Percentiles rank a stretch among this genome's conserved stretches.
Evolutionary conservation across 2,888 invertebrate species (phyloP).

Genomic region (Monochamus alternatus): DNA sequence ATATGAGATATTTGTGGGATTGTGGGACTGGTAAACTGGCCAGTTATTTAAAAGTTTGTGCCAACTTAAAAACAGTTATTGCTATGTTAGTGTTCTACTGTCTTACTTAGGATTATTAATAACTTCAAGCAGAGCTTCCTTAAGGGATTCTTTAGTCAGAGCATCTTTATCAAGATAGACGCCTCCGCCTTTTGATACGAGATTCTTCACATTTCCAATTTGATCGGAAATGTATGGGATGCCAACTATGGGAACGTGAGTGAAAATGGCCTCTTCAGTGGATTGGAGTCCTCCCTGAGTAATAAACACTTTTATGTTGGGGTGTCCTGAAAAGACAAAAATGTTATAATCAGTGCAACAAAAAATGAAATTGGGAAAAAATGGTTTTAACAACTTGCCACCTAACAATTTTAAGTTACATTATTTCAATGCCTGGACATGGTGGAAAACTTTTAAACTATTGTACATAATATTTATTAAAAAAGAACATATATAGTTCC

Average conservation of each 20-base stretch:
- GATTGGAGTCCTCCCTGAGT: constrained; percentile 71
- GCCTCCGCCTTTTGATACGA: constrained; percentile 63
- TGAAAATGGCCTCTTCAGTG: constrained; percentile 68
- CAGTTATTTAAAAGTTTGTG: too few relatives aligned
- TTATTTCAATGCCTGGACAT: too few relatives aligned
- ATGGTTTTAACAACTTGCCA: too few relatives aligned
- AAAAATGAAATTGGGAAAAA: too few relatives aligned
- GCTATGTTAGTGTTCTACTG: not conserved
- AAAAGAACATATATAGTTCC: too few relatives aligned
- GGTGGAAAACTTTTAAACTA: too few relatives aligned
- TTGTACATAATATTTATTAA: too few relatives aligned
- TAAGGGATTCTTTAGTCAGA: constrained; percentile 61
- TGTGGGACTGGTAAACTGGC: too few relatives aligned
- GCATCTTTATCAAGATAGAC: constrained; percentile 62
- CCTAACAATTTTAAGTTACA: too few relatives aligned
- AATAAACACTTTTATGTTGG: constrained; percentile 70
- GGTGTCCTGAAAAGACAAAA: constrained; percentile 63
- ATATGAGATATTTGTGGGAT: too few relatives aligned
- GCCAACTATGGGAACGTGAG: constrained; percentile 68
- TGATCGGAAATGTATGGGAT: constrained; percentile 70
- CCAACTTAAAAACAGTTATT: too few relatives aligned
- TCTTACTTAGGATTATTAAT: constrained; percentile 50
- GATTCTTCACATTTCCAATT: constrained; percentile 64
- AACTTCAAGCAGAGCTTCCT: constrained; percentile 58
- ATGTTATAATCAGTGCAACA: constrained; percentile 28